These are phyloP conservation scores for Aptenodytes forsteri DNA, from an alignment of 2,113 vertebrate genomes.

Conservation along the genomic window DNA sequence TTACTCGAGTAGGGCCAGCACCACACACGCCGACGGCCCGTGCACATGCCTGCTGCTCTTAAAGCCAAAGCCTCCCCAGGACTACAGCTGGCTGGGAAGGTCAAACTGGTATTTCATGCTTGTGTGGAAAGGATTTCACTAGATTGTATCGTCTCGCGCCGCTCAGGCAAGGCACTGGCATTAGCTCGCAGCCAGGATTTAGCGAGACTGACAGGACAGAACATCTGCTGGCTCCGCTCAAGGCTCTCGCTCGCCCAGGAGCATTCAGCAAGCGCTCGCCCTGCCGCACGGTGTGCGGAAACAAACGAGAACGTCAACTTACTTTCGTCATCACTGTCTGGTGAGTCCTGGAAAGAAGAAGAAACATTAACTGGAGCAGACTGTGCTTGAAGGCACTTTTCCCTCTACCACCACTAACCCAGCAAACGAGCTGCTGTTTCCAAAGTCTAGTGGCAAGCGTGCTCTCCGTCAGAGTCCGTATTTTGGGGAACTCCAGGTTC, in stretches of 20 bases:
- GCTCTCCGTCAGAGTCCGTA: too few species aligned
- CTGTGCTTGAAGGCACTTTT: rapidly evolving
- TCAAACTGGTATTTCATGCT: background rate
- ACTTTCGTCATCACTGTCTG: constrained; percentile 99
- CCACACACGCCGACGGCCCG: rapidly evolving
- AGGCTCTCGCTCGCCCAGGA: rapidly evolving
- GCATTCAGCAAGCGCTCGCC: background rate
- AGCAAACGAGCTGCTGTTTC: background rate
- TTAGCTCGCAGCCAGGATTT: background rate
- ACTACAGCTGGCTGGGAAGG: background rate
- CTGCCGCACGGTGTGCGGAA: rapidly evolving
- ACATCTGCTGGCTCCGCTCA: background rate
- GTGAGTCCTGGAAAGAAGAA: constrained; percentile 83
- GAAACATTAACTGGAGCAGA: background rate
- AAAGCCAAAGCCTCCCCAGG: background rate
- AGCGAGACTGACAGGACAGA: rapidly evolving
- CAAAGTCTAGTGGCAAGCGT: rapidly evolving
- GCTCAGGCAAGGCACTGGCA: background rate
- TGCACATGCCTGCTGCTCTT: background rate
- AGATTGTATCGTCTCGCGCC: background rate
- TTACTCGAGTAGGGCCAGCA: rapidly evolving
- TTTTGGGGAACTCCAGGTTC: background rate
- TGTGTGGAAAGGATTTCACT: background rate
- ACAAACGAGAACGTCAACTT: background rate
- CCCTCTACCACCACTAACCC: background rate